Percentiles rank a stretch among this genome's conserved stretches.
Evolutionary conservation across 1,140 invertebrate species (phyloP).

Genomic region (Ceratina australensis): DNA sequence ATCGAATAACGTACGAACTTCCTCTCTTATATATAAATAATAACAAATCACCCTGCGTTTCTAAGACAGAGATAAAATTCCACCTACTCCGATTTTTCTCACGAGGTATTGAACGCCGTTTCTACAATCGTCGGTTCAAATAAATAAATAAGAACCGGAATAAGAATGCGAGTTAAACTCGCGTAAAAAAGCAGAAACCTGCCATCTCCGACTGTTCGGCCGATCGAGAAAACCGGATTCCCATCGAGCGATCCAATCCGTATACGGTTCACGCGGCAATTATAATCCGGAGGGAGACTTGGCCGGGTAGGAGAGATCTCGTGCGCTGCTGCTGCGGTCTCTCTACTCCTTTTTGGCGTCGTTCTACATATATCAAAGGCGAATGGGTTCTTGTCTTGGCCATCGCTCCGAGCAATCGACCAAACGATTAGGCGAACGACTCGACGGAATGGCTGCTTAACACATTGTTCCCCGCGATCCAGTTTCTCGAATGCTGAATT

Average conservation of each 20-base stretch:
- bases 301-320: not conserved
- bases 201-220: not conserved
- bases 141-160: conserved; percentile 16
- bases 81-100: too few species aligned
- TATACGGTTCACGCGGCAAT: conserved; percentile 34
- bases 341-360: not conserved
- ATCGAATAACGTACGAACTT: too few species aligned
- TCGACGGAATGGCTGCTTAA: not conserved
- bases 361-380: too few species aligned
- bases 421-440: not conserved
- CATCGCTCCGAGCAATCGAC: not conserved
- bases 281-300: conserved; percentile 17
- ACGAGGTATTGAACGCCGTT: too few species aligned
- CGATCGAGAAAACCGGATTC: conserved; percentile 35
- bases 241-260: conserved; percentile 4
- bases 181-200: conserved; percentile 1
- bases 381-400: too few species aligned
- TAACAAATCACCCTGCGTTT: too few species aligned
- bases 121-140: too few species aligned
- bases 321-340: not conserved
- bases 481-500: conserved; percentile 11
- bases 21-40: too few species aligned
- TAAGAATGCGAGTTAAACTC: not conserved
- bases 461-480: conserved; percentile 27
- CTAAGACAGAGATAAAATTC: too few species aligned